Base-by-base conservation (phyloP, 2,888 invertebrate species). In the Rhogogaster chlorosoma region DNA sequence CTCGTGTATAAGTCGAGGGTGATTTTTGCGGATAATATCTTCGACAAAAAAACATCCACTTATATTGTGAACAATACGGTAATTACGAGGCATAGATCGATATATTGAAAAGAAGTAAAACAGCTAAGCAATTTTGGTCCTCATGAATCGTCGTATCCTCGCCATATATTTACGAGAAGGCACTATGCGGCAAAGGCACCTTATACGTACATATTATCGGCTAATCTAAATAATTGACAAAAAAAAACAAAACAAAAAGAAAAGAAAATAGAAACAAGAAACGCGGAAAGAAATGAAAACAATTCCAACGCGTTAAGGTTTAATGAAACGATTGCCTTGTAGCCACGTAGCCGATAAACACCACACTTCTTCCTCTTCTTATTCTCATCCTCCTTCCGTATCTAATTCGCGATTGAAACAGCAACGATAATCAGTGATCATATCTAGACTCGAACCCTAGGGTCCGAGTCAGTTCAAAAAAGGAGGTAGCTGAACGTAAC, bases 401-500 rank as follows among this genome's bases (percentile, higher is more conserved):
- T 61, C 22, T 26, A 61, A 61, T 12, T 26, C 22, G 26, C 22
- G 26, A 61, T 26, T 12, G 26, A 6, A 22, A 26, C 61, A 12
- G 26, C 61, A 26, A 73, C n/a, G 32, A 29, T 32, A 38, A 45
- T 85, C 53, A 83, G 61, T 61, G 70, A 70, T 85, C 45, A 53
- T 86, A 89, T 89, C 85, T 88, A 86, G 88, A 87, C 87, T 89
- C 89, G 88, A 90, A 90, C 87, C 90, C 88, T 90, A 92, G 91
- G 90, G 89, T 91, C 90, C 92, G 92, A 90, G 92, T 93, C 94
- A 96, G 94, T 96, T 96, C 95, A 96, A 95, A 96, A 97, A 96
- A 95, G 96, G 96, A 94, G 96, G 96, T 94, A 96, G 94, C 84
- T 96, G 95, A 64, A 96, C 96, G 91, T 96, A 96, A 78, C 95